Evolutionary conservation across 2,888 invertebrate species (phyloP), one percentile per base, ranked within the genome.

Genomic region (Chaetogeoica ovagalla): DNA sequence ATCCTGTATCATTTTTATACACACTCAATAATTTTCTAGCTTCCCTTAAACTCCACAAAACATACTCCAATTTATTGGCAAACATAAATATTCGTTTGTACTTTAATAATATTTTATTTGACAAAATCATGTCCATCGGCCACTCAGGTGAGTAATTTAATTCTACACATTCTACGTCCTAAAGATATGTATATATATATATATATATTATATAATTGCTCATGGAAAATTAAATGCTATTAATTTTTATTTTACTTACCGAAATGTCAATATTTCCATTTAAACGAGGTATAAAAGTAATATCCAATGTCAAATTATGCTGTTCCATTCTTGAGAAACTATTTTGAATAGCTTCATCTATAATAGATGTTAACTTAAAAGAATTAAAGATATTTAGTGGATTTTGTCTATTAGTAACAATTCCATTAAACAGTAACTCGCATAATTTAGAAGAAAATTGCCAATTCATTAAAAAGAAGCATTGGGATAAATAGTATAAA

Each of bases 161-260:
- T 63, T 79, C 79, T 23, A 79, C 17, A 71, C 79, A 71, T 71
- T 79, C 79, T 4, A 79, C 30, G 5, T 79, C 79, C 79, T 79
- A 43, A 55, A 57, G 8, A 55, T 65, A 48, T 62, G 55, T 30
- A 30, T 30, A 55, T 30, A 30, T 52, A 63, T 30, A 30, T 30
- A 55, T 30, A 30, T 52, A 63, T 21, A 13, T 62, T 19, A 17
- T 30, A 23, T 23, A 60, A 60, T 69, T 37, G 19, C 17, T 1
- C 19, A 48, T n/a, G 7, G 4, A 23, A 43, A 66, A 69, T 30
- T 48, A 19, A n/a, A 3, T 43, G 3, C 23, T 3, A 52, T 62
- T 39, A 55, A 48, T 59, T 4, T 21, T 69, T 68, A 76, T 66
- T 59, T 68, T 63, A 68, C 59, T 68, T 68, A 68, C 75, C 43